These are phyloP conservation scores for Sarcophaga caerulescens DNA, from an alignment of 2,888 invertebrate species.

Conservation along the genomic window DNA sequence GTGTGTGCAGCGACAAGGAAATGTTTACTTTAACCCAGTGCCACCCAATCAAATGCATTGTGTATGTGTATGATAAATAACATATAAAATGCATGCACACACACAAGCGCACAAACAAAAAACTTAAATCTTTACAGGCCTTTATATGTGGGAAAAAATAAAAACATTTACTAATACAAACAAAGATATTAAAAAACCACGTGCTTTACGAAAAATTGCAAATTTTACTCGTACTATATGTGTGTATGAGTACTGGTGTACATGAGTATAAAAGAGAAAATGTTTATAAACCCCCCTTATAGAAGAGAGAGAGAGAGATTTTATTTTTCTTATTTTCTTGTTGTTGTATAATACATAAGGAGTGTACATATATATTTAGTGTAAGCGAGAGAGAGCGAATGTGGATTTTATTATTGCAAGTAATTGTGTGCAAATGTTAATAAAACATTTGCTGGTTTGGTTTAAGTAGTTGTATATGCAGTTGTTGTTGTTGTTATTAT, in stretches of 20 bases:
- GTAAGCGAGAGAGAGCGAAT: neutral
- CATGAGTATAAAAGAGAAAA: neutral
- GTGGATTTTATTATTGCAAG: neutral
- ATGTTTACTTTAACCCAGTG: slow-evolving; percentile 51
- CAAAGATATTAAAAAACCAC: slow-evolving; percentile 58
- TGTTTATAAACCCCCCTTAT: too few relatives aligned
- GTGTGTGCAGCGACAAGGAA: neutral
- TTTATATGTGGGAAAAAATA: neutral
- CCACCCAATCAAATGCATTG: slow-evolving; percentile 66
- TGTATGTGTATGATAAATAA: slow-evolving; percentile 9
- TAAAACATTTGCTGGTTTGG: too few relatives aligned
- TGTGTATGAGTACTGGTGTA: neutral
- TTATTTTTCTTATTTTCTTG: neutral
- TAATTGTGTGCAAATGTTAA: neutral
- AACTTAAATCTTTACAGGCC: too few relatives aligned
- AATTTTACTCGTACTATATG: neutral
- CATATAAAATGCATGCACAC: neutral
- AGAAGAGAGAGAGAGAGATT: neutral
- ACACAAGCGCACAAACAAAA: neutral
- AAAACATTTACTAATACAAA: slow-evolving; percentile 14
- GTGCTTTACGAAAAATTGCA: slow-evolving; percentile 46
- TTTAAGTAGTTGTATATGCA: neutral
- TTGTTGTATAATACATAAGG: neutral
- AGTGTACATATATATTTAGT: neutral
- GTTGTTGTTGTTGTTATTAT: neutral